phyloP scores from a whole-genome alignment of 1,140 invertebrate species.

The Gyrodactylus bullatarudis region DNA sequence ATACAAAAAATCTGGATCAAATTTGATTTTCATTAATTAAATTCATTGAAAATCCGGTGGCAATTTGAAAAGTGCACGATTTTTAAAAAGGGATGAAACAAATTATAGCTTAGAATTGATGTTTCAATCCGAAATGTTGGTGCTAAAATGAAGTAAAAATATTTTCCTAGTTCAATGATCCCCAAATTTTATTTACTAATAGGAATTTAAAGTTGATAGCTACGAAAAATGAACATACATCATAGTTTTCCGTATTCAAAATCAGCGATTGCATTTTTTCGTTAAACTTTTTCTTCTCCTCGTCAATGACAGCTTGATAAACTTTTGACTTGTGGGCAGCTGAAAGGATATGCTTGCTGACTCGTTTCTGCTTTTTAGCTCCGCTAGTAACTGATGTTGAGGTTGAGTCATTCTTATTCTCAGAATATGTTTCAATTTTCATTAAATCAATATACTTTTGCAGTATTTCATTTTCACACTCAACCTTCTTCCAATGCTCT shows the following conservation, averaged over 20 bases:
- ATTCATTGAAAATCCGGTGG: too few species aligned
- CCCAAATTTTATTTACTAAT: too few species aligned
- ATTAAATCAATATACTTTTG: not conserved
- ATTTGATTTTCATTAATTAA: too few species aligned
- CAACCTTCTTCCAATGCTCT: not conserved
- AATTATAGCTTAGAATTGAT: too few species aligned
- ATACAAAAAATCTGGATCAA: too few species aligned
- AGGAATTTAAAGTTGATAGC: not conserved
- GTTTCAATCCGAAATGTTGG: too few species aligned
- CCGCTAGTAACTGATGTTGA: not conserved
- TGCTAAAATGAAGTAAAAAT: too few species aligned
- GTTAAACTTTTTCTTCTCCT: not conserved
- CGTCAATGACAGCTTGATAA: not conserved
- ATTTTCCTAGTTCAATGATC: too few species aligned
- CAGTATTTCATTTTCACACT: not conserved
- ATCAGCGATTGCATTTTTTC: not conserved
- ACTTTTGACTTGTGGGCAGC: not conserved
- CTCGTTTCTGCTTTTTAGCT: not conserved
- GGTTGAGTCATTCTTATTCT: too few species aligned
- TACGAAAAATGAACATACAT: not conserved
- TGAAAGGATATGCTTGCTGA: not conserved
- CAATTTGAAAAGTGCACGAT: too few species aligned
- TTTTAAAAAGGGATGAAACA: too few species aligned
- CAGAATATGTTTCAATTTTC: not conserved
- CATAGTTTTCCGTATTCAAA: not conserved